These are phyloP conservation scores for Sebastes oblongus DNA, from an alignment of 2,797 vertebrate species.

Conservation along the genomic window DNA sequence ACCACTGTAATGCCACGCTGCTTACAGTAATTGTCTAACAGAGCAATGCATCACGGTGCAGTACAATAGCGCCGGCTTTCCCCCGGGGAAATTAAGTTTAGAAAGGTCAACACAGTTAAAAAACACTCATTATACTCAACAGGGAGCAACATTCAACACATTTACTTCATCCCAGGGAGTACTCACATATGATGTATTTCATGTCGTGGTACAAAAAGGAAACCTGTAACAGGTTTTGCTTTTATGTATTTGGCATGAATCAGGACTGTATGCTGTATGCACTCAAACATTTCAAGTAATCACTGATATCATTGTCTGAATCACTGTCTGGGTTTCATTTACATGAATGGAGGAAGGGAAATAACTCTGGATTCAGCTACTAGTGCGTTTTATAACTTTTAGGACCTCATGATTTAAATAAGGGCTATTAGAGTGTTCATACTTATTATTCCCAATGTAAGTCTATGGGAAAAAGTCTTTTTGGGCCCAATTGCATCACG, in stretches of 20 bases:
- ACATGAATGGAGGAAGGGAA: accelerated
- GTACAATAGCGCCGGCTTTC: constrained; percentile 16
- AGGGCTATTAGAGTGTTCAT: too few relatives aligned
- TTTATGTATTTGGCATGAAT: too few relatives aligned
- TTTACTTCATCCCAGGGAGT: background rate
- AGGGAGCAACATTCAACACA: background rate
- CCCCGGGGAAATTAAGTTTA: constrained; percentile 53
- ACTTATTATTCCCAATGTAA: too few relatives aligned
- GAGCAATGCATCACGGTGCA: constrained; percentile 25
- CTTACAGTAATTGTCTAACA: constrained; percentile 50
- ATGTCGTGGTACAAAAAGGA: background rate
- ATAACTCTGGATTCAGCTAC: too few relatives aligned
- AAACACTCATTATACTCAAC: constrained; percentile 20
- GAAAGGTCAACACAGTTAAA: constrained; percentile 41
- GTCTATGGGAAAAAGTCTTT: too few relatives aligned
- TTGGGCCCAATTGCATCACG: too few relatives aligned
- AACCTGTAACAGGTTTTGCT: background rate
- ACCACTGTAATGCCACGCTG: constrained; percentile 24
- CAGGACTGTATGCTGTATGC: too few relatives aligned
- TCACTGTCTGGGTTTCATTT: too few relatives aligned
- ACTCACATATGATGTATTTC: background rate
- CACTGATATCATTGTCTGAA: too few relatives aligned
- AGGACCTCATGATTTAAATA: too few relatives aligned
- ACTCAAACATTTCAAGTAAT: too few relatives aligned
- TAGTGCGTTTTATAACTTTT: accelerated